Conservation (phyloP, 2,113 vertebrate species). For the Mormyrus lacerda region DNA sequence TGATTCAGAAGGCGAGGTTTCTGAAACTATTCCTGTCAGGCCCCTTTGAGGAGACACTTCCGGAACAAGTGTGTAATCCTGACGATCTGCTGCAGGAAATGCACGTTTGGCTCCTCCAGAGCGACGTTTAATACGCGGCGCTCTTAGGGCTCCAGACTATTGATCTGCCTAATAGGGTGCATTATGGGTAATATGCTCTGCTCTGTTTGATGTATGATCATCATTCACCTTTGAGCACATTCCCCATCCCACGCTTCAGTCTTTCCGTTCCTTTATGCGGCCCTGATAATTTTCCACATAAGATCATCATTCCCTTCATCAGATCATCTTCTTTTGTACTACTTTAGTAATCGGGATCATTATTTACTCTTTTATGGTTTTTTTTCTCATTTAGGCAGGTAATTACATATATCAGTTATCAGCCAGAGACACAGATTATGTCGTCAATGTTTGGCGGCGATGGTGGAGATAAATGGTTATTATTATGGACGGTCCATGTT, state of each 20-base stretch:
- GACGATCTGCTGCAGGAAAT: background rate
- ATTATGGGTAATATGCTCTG: background rate
- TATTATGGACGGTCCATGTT: background rate
- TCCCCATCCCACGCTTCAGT: background rate
- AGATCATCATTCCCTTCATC: background rate
- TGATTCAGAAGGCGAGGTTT: background rate
- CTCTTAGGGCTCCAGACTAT: background rate
- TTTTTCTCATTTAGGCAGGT: background rate
- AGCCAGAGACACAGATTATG: background rate
- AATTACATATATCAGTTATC: constrained; percentile 7
- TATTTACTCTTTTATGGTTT: constrained; percentile 8
- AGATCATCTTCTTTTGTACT: background rate
- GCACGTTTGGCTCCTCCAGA: background rate
- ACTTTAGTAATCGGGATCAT: background rate
- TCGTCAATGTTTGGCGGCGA: background rate
- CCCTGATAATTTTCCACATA: background rate
- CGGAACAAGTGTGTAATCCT: background rate
- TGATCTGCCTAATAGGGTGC: background rate
- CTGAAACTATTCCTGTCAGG: background rate
- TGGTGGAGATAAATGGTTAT: constrained; percentile 1
- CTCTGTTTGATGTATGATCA: background rate
- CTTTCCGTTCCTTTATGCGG: background rate
- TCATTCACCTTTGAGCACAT: background rate
- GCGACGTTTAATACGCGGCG: background rate
- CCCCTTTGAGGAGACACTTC: background rate